Evolutionary conservation across 2,113 vertebrate species (phyloP).

Genomic region (Pseudopodoces humilis): DNA sequence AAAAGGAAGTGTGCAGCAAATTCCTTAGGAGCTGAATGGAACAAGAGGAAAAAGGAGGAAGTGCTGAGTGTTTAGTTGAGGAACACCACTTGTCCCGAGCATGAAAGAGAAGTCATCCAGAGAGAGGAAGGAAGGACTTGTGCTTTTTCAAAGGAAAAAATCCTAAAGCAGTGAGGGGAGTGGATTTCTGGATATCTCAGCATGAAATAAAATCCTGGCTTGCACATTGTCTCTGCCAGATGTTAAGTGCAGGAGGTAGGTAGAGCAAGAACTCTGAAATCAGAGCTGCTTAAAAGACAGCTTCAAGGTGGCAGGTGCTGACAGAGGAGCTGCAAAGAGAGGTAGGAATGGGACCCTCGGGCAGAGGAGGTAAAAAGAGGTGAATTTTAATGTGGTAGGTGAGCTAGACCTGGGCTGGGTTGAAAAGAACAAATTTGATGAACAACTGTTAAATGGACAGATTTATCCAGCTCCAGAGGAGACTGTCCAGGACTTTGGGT

Average conservation of each 20-base stretch:
- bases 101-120: background rate
- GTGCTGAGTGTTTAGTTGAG: background rate
- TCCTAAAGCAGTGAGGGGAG: background rate
- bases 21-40: background rate
- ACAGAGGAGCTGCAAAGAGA: background rate
- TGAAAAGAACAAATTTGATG: background rate
- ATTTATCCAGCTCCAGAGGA: background rate
- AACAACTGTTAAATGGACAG: background rate
- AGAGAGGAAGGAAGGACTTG: background rate
- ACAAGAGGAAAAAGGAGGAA: background rate
- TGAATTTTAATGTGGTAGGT: background rate
- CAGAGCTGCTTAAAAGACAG: background rate
- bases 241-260: background rate
- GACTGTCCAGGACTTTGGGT: background rate
- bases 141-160: background rate
- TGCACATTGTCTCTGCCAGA: background rate
- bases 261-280: background rate
- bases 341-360: background rate
- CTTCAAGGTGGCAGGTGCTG: background rate
- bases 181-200: background rate
- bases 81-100: background rate
- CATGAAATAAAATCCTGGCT: background rate
- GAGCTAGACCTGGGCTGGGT: background rate
- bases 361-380: background rate
- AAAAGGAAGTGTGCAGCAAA: constrained; percentile 35